Conservation (phyloP, 2,797 vertebrate species). For the Gymnoscopelus microlampas region DNA sequence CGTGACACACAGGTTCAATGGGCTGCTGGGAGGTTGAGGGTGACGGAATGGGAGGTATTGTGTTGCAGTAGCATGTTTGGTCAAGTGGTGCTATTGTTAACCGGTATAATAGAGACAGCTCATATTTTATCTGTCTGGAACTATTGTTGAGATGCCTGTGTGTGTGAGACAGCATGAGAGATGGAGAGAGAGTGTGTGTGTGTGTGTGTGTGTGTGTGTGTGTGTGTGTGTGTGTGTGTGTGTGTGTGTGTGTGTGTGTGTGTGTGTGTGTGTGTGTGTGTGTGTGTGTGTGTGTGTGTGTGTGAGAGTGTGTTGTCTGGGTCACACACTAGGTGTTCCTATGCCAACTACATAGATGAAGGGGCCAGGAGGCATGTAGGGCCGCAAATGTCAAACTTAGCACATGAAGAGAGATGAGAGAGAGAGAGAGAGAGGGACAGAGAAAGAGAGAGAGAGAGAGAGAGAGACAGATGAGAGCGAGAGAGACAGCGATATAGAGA, state of each 20-base stretch:
- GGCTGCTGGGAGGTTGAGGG: no score
- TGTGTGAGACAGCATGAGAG: neutral
- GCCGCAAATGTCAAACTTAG: no score
- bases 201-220: no score
- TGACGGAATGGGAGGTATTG: no score
- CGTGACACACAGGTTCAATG: no score
- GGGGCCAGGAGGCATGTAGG: no score
- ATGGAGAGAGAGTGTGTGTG: no score
- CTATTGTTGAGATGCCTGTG: neutral
- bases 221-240: neutral
- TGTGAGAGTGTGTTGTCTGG: neutral
- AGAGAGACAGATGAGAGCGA: no score
- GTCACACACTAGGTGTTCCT: neutral
- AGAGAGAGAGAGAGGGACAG: no score
- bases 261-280: neutral
- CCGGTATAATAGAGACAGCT: neutral
- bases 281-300: neutral
- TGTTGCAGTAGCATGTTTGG: neutral
- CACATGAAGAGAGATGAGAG: no score
- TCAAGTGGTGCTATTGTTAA: neutral
- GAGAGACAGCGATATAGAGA: no score
- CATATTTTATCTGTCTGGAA: neutral
- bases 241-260: conserved; percentile 2
- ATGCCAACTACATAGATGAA: neutral
- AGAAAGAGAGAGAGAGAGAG: no score